These are phyloP conservation scores for Pao palembangensis DNA, from an alignment of 2,113 vertebrate genomes.

Conservation along the genomic window DNA sequence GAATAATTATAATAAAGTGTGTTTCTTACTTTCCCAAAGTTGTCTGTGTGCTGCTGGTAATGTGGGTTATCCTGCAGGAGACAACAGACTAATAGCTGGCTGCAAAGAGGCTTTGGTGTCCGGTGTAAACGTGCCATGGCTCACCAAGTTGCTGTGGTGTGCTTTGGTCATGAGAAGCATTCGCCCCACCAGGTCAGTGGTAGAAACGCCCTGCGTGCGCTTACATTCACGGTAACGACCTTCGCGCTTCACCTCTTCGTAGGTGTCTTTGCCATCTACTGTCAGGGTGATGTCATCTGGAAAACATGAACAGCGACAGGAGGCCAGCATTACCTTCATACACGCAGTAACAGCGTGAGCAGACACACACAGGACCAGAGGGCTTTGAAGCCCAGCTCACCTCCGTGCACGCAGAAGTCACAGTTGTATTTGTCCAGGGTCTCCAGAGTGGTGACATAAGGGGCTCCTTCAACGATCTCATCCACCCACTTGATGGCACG, in stretches of 20 bases:
- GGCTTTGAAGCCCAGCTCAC: slow-evolving; percentile 62
- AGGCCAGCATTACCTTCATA: neutral
- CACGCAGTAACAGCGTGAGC: neutral
- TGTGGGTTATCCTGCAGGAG: slow-evolving; percentile 84
- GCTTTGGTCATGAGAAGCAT: slow-evolving; percentile 98
- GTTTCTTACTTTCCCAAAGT: slow-evolving; percentile 87
- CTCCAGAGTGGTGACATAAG: slow-evolving; percentile 94
- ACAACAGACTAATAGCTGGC: too few relatives aligned
- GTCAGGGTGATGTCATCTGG: slow-evolving; percentile 96
- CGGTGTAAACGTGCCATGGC: slow-evolving; percentile 25
- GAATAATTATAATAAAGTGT: neutral
- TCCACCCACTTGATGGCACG: slow-evolving; percentile 98
- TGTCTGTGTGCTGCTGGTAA: slow-evolving; percentile 91
- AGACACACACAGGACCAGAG: neutral
- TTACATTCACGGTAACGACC: slow-evolving; percentile 91
- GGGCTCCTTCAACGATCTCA: slow-evolving; percentile 91
- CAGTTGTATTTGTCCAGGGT: slow-evolving; percentile 92
- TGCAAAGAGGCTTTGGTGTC: neutral
- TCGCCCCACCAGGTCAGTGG: slow-evolving; percentile 94
- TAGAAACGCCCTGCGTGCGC: slow-evolving; percentile 96
- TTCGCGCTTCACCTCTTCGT: slow-evolving; percentile 89
- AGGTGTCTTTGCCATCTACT: slow-evolving; percentile 91
- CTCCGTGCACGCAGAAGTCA: slow-evolving; percentile 96
- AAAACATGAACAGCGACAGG: slow-evolving; percentile 1
- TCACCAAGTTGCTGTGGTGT: slow-evolving; percentile 95